Conservation (phyloP, 2,113 vertebrate genomes). For the Dromas ardeola region DNA sequence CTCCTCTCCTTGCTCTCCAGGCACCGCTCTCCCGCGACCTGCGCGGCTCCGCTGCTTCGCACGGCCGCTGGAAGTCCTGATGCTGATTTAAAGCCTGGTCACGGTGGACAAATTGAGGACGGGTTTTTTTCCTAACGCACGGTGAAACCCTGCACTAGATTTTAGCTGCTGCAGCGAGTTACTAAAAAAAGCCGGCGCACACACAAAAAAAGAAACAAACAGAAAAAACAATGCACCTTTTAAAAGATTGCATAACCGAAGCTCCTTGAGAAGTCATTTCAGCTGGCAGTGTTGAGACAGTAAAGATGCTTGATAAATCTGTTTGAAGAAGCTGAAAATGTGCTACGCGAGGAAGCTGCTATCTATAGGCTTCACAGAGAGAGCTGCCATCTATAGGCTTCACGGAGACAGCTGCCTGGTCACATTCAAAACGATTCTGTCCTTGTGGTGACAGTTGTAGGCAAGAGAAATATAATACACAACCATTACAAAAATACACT, state of each 20-base stretch:
- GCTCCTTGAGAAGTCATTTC: conserved; percentile 58
- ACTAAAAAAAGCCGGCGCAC: neutral
- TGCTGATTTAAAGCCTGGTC: conserved; percentile 37
- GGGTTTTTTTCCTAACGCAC: neutral
- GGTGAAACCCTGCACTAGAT: conserved; percentile 35
- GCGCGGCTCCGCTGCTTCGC: neutral
- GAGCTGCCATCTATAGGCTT: conserved; percentile 57
- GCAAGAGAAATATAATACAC: conserved; percentile 15
- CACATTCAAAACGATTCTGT: conserved; percentile 21
- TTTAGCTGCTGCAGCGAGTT: conserved; percentile 36
- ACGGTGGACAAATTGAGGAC: neutral
- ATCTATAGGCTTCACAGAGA: conserved; percentile 50
- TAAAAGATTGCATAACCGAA: conserved; percentile 51
- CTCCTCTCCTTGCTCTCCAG: neutral
- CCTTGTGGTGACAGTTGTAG: conserved; percentile 45
- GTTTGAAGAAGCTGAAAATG: conserved; percentile 59
- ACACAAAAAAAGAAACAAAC: neutral
- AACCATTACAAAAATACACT: neutral
- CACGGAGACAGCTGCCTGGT: conserved; percentile 45
- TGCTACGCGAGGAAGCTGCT: conserved; percentile 56
- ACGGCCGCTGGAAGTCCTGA: conserved; percentile 28
- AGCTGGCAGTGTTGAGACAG: conserved; percentile 58
- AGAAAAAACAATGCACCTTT: conserved; percentile 26
- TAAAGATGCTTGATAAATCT: conserved; percentile 61
- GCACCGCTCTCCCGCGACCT: neutral